A percentile compares a stretch with the other conserved stretches of the same genome.
Conservation (phyloP, 35 echinoderm and acorn worm genomes). For the Holothuria glaberrima region DNA sequence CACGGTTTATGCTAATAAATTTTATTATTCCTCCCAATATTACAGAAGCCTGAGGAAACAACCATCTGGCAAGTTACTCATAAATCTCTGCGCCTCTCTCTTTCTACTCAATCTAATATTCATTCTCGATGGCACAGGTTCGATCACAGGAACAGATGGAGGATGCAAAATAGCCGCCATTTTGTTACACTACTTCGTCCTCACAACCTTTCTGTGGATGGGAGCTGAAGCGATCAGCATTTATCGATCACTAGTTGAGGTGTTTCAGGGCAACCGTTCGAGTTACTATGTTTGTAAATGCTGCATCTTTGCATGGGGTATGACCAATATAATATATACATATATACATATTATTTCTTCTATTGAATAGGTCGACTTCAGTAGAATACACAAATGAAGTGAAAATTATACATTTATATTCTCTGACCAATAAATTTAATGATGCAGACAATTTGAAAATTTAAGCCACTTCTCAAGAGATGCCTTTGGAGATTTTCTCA, state of each 20-base stretch:
- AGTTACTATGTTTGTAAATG: slow-evolving; percentile 79
- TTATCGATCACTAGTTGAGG: slow-evolving; percentile 80
- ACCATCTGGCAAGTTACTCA: slow-evolving; percentile 74
- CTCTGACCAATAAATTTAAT: too few relatives aligned
- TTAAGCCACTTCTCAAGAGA: too few relatives aligned
- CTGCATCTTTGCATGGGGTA: slow-evolving; percentile 83
- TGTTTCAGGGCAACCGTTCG: slow-evolving; percentile 74
- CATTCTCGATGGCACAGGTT: slow-evolving; percentile 70
- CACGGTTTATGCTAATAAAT: too few relatives aligned
- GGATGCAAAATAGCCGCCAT: slow-evolving; percentile 75
- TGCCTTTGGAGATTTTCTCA: too few relatives aligned
- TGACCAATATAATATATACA: too few relatives aligned
- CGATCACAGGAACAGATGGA: slow-evolving; percentile 26
- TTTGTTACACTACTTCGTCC: slow-evolving; percentile 81
- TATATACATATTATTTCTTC: too few relatives aligned
- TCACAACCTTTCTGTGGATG: slow-evolving; percentile 92
- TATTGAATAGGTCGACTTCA: too few relatives aligned
- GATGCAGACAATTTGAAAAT: too few relatives aligned
- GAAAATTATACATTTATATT: too few relatives aligned
- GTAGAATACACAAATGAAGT: too few relatives aligned
- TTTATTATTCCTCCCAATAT: background rate
- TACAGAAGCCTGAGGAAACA: slow-evolving; percentile 70
- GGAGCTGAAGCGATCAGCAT: slow-evolving; percentile 88
- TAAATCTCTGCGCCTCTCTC: slow-evolving; percentile 78
- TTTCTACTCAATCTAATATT: slow-evolving; percentile 76